Conservation (phyloP, 2,797 vertebrate genomes). For the Capromys pilorides region DNA sequence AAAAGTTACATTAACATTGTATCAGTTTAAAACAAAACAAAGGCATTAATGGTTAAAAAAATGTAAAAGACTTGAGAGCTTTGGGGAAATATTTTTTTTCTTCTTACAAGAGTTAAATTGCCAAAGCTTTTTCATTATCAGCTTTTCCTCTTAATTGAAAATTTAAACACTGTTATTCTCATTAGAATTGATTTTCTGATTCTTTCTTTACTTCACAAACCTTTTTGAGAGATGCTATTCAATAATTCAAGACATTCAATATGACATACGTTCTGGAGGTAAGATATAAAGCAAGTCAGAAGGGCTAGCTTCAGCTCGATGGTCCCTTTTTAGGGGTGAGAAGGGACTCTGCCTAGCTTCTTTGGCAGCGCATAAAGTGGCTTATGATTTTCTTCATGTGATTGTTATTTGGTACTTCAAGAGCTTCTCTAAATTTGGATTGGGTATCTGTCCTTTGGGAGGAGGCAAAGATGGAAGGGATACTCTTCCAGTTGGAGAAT, state of each 20-base stretch:
- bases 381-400: conserved; percentile 4
- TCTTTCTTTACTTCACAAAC: conserved; percentile 49
- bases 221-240: neutral
- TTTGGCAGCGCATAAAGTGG: neutral
- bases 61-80: neutral
- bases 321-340: neutral
- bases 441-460: neutral
- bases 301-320: neutral
- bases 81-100: conserved; percentile 41
- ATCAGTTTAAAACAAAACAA: conserved; percentile 21
- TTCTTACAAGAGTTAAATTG: conserved; percentile 37
- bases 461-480: neutral
- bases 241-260: conserved; percentile 56
- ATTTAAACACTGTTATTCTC: conserved; percentile 51
- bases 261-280: neutral
- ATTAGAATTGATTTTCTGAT: conserved; percentile 66
- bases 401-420: conserved; percentile 42
- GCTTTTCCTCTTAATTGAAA: conserved; percentile 51
- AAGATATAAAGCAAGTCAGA: conserved; percentile 7
- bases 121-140: conserved; percentile 57
- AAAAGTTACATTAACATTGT: neutral
- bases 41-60: neutral
- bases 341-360: neutral
- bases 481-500: conserved; percentile 10
- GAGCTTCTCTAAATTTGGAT: conserved; percentile 22